These are phyloP conservation scores for Sphyrna mokarran DNA, from an alignment of 2,113 vertebrate genomes.

Conservation along the genomic window DNA sequence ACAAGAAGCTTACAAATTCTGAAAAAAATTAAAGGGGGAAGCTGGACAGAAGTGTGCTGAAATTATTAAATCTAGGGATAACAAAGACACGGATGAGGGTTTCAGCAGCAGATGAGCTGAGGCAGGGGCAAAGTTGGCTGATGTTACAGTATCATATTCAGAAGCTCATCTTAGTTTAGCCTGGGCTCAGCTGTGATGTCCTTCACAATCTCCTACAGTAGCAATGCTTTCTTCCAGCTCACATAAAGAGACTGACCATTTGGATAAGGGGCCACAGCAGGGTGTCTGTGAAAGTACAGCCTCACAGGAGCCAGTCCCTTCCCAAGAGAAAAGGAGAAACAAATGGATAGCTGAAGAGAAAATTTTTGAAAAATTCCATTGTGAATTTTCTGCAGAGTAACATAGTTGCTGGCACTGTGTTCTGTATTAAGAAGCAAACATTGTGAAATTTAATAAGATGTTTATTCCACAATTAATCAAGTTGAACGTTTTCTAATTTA, in stretches of 20 bases:
- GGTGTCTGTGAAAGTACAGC: background rate
- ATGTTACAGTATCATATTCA: background rate
- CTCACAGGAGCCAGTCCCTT: background rate
- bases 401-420: background rate
- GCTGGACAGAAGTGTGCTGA: no score
- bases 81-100: no score
- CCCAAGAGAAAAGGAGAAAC: background rate
- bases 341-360: background rate
- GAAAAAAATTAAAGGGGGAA: no score
- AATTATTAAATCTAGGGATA: no score
- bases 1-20: no score
- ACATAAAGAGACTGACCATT: background rate
- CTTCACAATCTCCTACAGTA: background rate
- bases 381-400: background rate
- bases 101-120: background rate
- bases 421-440: slow-evolving; percentile 2
- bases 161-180: background rate
- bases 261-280: background rate
- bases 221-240: background rate
- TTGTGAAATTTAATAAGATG: background rate
- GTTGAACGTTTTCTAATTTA: background rate
- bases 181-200: background rate
- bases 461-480: background rate
- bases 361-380: background rate
- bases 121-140: background rate